Evolutionary conservation across 2,888 invertebrate species (phyloP).

Genomic region (Ichneumoninae sp.): DNA sequence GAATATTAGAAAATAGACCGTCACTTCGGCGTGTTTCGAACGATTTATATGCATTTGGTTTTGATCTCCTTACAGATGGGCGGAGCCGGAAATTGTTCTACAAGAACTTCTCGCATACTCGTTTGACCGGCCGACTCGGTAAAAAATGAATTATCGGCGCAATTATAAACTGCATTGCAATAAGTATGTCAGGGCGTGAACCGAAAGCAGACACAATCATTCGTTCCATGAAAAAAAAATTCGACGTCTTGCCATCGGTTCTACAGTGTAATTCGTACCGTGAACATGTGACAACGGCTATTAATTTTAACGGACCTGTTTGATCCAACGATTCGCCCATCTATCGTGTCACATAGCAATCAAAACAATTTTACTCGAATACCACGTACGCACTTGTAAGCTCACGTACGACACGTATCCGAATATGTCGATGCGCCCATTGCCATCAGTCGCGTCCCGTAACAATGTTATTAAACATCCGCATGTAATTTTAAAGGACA

Average conservation of each 20-base stretch:
- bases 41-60: not conserved
- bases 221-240: not conserved
- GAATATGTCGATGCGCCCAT: conserved; percentile 4
- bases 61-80: not conserved
- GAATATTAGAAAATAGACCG: not conserved
- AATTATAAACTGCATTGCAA: not conserved
- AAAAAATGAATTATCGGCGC: conserved; percentile 2
- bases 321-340: conserved; percentile 4
- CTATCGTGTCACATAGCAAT: conserved; percentile 8
- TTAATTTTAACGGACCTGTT: conserved; percentile 22
- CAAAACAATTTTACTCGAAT: not conserved
- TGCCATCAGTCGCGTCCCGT: conserved; percentile 8
- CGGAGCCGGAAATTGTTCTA: conserved; percentile 5
- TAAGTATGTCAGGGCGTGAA: conserved; percentile 14
- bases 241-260: not conserved
- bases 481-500: not conserved
- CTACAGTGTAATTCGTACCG: not conserved
- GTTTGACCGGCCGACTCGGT: conserved; percentile 9
- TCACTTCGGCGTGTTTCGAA: not conserved
- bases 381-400: not conserved
- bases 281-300: conserved; percentile 21
- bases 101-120: not conserved
- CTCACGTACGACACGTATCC: not conserved
- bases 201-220: conserved; percentile 19
- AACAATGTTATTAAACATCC: conserved; percentile 21